A percentile compares a stretch with the other conserved stretches of the same genome.
These are phyloP conservation scores for Philopotamus ludificatus DNA, from an alignment of 1,140 invertebrate species.

Conservation along the genomic window DNA sequence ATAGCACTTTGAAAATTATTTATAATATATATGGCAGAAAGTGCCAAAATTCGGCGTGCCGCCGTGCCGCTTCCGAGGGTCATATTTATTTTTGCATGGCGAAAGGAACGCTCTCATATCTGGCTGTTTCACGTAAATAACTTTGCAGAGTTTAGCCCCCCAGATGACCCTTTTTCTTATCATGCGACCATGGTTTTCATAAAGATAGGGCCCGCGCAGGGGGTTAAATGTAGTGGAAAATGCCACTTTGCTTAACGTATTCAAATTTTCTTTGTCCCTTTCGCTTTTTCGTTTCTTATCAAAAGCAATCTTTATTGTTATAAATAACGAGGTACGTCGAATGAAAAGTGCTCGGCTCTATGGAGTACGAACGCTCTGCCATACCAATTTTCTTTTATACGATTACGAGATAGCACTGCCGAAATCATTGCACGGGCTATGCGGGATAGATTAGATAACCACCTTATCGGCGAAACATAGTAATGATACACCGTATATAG, in stretches of 20 bases:
- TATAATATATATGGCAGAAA: neutral
- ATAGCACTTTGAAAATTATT: no score
- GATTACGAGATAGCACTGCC: neutral
- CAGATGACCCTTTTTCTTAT: constrained; percentile 37
- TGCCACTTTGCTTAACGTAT: constrained; percentile 38
- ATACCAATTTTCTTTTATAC: neutral
- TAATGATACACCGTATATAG: no score
- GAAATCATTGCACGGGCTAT: neutral
- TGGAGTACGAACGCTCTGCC: neutral
- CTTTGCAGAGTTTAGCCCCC: constrained; percentile 17
- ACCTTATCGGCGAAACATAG: no score
- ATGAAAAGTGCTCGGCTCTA: constrained; percentile 5
- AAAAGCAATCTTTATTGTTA: constrained; percentile 17
- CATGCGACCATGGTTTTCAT: constrained; percentile 18
- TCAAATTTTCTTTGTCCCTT: constrained; percentile 36
- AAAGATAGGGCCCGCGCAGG: constrained; percentile 24
- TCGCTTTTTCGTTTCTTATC: constrained; percentile 7
- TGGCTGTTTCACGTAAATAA: constrained; percentile 37
- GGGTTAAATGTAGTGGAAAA: constrained; percentile 39
- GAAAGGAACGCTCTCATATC: constrained; percentile 23
- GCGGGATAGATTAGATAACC: neutral
- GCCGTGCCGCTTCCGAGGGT: no score
- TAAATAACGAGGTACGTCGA: constrained; percentile 16
- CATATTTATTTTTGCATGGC: constrained; percentile 5
- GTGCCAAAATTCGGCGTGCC: neutral